Conservation (phyloP, 2,113 vertebrate species). For the Orycteropus afer region DNA sequence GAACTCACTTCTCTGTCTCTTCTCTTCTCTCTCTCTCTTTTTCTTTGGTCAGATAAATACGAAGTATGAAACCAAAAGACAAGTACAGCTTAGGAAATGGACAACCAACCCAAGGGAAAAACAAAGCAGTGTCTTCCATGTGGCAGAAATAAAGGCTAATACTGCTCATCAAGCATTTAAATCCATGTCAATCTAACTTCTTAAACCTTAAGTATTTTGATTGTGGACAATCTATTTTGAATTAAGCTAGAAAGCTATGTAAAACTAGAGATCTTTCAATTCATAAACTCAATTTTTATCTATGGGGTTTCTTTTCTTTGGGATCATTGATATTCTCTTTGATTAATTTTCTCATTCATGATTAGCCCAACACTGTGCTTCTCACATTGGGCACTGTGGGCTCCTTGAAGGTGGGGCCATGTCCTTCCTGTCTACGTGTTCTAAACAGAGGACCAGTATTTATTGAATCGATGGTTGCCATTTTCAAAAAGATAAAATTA, state of each 20-base stretch:
- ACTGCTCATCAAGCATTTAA: conserved; percentile 38
- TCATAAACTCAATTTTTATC: conserved; percentile 41
- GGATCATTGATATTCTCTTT: not conserved
- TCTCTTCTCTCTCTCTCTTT: not conserved
- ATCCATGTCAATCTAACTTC: not conserved
- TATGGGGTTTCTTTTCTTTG: conserved; percentile 23
- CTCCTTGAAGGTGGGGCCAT: not conserved
- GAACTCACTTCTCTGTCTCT: conserved; percentile 35
- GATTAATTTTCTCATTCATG: not conserved
- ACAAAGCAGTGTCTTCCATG: conserved; percentile 16
- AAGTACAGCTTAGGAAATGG: conserved; percentile 53
- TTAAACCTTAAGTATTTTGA: conserved; percentile 34
- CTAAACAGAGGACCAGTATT: not conserved
- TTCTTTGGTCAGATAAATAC: conserved; percentile 31
- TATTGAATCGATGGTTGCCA: not conserved
- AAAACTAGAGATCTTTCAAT: conserved; percentile 14
- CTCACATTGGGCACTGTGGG: not conserved
- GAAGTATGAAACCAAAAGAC: conserved; percentile 51
- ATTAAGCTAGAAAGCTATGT: not conserved
- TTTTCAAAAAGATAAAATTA: not conserved
- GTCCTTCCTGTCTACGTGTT: not conserved
- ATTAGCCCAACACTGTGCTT: not conserved
- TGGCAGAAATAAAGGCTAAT: conserved; percentile 70
- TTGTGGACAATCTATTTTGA: not conserved
- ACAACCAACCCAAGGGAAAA: not conserved